Evolutionary conservation across 2,888 invertebrate species (phyloP).

Genomic region (Adelognathus sp.): DNA sequence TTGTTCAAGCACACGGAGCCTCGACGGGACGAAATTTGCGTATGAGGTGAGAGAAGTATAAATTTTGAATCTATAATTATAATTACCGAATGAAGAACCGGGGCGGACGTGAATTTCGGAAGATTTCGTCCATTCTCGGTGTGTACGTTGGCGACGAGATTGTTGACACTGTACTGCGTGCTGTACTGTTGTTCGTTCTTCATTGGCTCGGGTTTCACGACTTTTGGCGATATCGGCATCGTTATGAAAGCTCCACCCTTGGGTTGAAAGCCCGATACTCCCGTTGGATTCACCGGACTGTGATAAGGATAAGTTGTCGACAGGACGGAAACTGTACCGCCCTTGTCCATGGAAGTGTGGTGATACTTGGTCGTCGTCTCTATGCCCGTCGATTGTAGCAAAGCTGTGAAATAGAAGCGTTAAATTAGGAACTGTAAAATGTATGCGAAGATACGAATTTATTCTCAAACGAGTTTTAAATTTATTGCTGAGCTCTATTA

Average conservation of each 20-base stretch:
- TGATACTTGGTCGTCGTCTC: conserved; percentile 83
- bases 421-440: background rate
- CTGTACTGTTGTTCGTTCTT: conserved; percentile 73
- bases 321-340: conserved; percentile 80
- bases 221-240: conserved; percentile 86
- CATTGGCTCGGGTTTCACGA: conserved; percentile 77
- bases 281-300: conserved; percentile 90
- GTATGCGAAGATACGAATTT: background rate
- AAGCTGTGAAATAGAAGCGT: conserved; percentile 79
- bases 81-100: conserved; percentile 77
- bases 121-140: conserved; percentile 76
- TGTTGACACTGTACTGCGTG: conserved; percentile 77
- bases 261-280: conserved; percentile 94
- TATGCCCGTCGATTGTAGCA: conserved; percentile 81
- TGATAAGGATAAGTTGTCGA: conserved; percentile 84
- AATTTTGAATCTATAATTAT: conserved; percentile 19
- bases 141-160: conserved; percentile 75
- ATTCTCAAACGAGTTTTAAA: background rate
- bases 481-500: background rate
- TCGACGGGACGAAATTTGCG: conserved; percentile 9
- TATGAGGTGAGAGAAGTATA: conserved; percentile 24
- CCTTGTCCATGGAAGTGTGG: conserved; percentile 80
- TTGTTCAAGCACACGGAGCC: conserved; percentile 29
- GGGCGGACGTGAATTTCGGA: conserved; percentile 76
- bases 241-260: conserved; percentile 97